Base-by-base conservation (phyloP, 2,888 invertebrate species). In the Iselma pallidipennis region DNA sequence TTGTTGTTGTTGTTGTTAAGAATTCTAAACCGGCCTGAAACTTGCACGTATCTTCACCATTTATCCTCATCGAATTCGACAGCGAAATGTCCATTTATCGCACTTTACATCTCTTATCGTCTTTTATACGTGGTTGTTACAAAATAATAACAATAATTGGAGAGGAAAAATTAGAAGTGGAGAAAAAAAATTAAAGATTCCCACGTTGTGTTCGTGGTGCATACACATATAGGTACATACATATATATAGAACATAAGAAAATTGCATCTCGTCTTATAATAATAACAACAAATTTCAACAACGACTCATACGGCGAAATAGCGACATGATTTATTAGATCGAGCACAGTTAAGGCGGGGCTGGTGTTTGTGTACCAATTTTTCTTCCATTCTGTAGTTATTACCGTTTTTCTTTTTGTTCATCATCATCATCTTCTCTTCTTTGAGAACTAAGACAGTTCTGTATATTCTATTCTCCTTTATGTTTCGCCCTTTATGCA, bases 61-160 rank as follows among this genome's bases (percentile, higher is more conserved):
- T 45, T 45, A 45, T 45, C 45, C 12, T 45, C 45, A 45, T 45
- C 45, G 45, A 45, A 23, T 45, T 45, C 21, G 45, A 45, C 45
- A 45, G 45, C 45, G 10, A 45, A 45, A 45, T 45, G 21, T 45
- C 45, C 23, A 45, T 45, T 45, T 45, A 45, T 45, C 45, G 45
- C 23, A 45, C 21, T 10, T 45, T 45, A 45, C 9, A 45, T 45
- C 45, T 45, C 19, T 23, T 21, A 45, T 45, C 45, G 4, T 45
- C 45, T n/a, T 31, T 23, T 45, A n/a, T n/a, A 21, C 45, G 2
- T 45, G 45, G 10, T 45, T 12, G 45, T 45, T 45, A 10, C 9
- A 45, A 45, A 45, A 45, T 45, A 45, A 45, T 45, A 45, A 45
- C 10, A 21, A 21, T 21, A 21, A 45, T 45, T n/a, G 9, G 12